Evolutionary conservation across 92 coral and sea anemone genomes (phyloP).

Genomic region (Micromussa lordhowensis): DNA sequence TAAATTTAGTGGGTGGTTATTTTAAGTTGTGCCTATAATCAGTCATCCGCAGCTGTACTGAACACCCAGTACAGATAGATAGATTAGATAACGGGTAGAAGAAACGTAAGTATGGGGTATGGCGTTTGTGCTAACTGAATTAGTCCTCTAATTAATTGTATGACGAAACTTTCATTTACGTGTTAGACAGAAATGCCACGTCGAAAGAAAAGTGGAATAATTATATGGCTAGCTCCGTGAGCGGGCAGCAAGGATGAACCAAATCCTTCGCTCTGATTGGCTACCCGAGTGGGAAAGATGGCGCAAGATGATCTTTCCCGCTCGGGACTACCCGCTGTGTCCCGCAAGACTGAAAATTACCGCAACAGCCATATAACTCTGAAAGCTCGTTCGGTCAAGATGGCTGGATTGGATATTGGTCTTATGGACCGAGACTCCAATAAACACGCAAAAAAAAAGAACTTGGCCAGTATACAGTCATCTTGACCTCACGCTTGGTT

Average conservation of each 20-base stretch:
- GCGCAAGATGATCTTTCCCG: too few relatives aligned
- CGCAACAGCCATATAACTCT: too few relatives aligned
- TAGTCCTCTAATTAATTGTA: background rate
- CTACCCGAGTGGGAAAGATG: too few relatives aligned
- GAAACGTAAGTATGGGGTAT: background rate
- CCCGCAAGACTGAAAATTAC: background rate
- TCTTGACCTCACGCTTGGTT: too few relatives aligned
- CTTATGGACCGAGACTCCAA: too few relatives aligned
- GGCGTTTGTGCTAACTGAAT: background rate
- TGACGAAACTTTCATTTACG: background rate
- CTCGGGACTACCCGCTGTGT: background rate
- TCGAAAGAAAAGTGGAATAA: background rate
- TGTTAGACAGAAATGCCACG: background rate
- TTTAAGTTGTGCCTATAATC: background rate
- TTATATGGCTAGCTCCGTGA: too few relatives aligned
- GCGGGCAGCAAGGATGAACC: too few relatives aligned
- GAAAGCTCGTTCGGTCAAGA: too few relatives aligned
- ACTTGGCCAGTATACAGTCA: too few relatives aligned
- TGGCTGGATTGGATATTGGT: too few relatives aligned
- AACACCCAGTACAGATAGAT: background rate
- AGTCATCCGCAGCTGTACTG: background rate
- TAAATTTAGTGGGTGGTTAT: background rate
- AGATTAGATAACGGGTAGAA: background rate
- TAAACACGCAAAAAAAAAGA: too few relatives aligned
- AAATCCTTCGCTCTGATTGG: too few relatives aligned